phyloP scores from a whole-genome alignment of 2,113 vertebrate genomes.

The Colinus virginianus region DNA sequence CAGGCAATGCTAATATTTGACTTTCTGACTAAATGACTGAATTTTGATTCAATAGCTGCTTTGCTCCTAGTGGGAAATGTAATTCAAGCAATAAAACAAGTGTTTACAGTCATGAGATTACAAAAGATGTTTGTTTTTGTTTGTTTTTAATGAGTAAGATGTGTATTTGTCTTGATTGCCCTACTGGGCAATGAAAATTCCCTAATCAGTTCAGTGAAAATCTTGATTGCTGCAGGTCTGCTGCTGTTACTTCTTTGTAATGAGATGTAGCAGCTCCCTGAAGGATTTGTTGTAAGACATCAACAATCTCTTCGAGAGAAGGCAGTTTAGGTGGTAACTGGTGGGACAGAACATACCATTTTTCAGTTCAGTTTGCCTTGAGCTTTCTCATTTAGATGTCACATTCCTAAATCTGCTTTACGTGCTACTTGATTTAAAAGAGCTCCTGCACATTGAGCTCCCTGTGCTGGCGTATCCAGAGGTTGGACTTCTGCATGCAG shows the following conservation, averaged over 20 bases:
- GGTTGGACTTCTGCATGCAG: background rate
- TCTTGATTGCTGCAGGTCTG: background rate
- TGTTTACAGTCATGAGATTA: constrained; percentile 44
- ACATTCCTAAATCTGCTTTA: background rate
- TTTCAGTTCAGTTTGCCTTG: background rate
- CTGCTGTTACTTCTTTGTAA: background rate
- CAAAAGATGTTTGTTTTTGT: constrained; percentile 35
- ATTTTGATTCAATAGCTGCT: constrained; percentile 31
- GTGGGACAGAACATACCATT: background rate
- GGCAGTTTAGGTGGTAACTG: background rate
- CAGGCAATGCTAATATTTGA: constrained; percentile 63
- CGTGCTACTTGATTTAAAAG: background rate
- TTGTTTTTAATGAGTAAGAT: background rate
- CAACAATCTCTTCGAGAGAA: background rate
- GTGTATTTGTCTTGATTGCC: constrained; percentile 29
- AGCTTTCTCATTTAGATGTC: background rate
- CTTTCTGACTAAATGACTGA: constrained; percentile 54
- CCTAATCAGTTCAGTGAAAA: constrained; percentile 22
- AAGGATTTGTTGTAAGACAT: background rate
- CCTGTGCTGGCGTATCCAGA: background rate
- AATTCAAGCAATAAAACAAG: constrained; percentile 71
- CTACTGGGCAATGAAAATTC: background rate
- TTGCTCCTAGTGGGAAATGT: constrained; percentile 13
- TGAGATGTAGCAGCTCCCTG: background rate
- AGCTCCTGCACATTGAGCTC: background rate